Evolutionary conservation across 2,888 invertebrate genomes (phyloP), one percentile per base, ranked within the genome.

Genomic region (Octodonta nipae): DNA sequence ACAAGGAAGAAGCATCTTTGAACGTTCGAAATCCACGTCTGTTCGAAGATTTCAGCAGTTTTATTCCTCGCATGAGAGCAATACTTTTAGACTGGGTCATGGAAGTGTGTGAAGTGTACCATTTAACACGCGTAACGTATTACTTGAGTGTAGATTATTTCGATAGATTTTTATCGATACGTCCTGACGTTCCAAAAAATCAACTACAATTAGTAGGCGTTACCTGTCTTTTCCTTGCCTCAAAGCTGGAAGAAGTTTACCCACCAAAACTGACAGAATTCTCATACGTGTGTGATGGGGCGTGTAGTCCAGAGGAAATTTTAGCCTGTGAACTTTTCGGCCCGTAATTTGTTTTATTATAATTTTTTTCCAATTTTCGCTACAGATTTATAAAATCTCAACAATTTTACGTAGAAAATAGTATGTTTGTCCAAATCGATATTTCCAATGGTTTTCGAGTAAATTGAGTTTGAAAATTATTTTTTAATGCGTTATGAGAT

Each of bases 81-180:
- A 91, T 96, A 43, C 70, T 98, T 2, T 66, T 98, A 38, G 96
- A 98, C 61, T 98, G 98, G 98, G 65, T 96, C 34, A 89, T 87
- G 65, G 95, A 96, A 73, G 95, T 98, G 7, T 92, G 92, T 58
- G 92, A 93, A 61, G 93, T 93, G 3, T 93, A 95, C 61, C 85
- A 85, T 58, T 68, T 98, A 47, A 88, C 95, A 57, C 70, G 96
- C 43, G 93, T 95, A 59, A 93, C 96, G 6, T 95, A 87, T 63
- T 92, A 95, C 61, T 70, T 96, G 40, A 83, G 92, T 5, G 76
- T 92, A 47, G 95, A 98, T 60, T 96, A 88, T 58, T 71, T 96
- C 29, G 98, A 98, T 64, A 73, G 28, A 37, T 96, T 85, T 63
- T 66, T 96, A 35, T 75, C 81, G n/a, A 71, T 70, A 34, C 75